phyloP scores from a whole-genome alignment of 2,113 vertebrate genomes.

The Antechinus flavipes region DNA sequence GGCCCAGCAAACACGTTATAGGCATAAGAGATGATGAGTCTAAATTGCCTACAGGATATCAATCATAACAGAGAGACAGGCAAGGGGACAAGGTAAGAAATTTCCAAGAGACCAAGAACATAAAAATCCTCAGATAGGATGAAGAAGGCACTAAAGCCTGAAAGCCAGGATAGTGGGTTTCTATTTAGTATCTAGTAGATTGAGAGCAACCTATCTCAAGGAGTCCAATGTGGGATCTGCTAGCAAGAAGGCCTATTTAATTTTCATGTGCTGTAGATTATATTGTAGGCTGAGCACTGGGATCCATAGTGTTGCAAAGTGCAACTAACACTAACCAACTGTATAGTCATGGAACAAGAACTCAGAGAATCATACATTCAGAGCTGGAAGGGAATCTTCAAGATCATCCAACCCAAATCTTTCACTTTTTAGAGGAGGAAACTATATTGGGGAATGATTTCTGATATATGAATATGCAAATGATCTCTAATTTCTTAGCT shows the following conservation, averaged over 20 bases:
- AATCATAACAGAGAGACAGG: neutral
- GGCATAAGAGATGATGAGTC: neutral
- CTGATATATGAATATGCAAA: neutral
- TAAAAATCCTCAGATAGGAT: neutral
- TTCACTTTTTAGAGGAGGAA: neutral
- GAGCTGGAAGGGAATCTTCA: neutral
- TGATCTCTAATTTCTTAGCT: neutral
- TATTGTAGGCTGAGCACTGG: neutral
- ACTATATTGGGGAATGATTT: neutral
- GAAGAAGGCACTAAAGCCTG: neutral
- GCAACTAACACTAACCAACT: neutral
- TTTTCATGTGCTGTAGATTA: neutral
- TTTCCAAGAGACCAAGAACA: neutral
- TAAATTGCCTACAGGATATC: neutral
- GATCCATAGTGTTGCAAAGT: neutral
- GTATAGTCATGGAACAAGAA: neutral
- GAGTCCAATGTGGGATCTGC: neutral
- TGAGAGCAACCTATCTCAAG: neutral
- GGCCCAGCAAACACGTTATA: neutral
- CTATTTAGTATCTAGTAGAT: neutral
- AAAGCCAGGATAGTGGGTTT: neutral
- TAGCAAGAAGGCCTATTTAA: neutral
- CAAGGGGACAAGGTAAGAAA: neutral
- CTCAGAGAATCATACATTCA: neutral
- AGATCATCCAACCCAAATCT: neutral